These are phyloP conservation scores for Caenorhabditis afra DNA, from an alignment of 2,888 invertebrate genomes.

Conservation along the genomic window DNA sequence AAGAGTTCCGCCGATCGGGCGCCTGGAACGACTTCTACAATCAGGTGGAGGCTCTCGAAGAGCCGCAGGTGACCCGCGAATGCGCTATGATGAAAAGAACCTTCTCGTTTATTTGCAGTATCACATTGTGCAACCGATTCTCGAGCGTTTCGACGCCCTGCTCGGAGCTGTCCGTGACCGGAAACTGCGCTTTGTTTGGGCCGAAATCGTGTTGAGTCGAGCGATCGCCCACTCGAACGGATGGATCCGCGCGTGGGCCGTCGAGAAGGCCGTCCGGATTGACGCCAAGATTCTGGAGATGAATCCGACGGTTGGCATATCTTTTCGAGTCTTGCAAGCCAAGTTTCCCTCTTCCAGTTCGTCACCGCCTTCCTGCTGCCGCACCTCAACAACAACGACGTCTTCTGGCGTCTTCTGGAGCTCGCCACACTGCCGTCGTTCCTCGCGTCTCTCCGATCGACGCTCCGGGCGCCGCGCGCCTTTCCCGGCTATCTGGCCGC, in stretches of 20 bases:
- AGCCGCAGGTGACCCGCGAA: slow-evolving; percentile 66
- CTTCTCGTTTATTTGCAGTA: slow-evolving; percentile 41
- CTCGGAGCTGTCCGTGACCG: slow-evolving; percentile 17
- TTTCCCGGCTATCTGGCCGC: slow-evolving; percentile 19
- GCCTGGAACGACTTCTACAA: slow-evolving; percentile 61
- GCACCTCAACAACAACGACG: slow-evolving; percentile 65
- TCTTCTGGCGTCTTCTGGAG: slow-evolving; percentile 71
- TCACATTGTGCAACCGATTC: slow-evolving; percentile 65
- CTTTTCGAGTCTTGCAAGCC: too few species aligned
- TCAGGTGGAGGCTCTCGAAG: slow-evolving; percentile 68
- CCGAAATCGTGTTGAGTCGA: slow-evolving; percentile 42
- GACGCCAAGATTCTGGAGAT: slow-evolving; percentile 27
- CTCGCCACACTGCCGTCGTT: slow-evolving; percentile 26
- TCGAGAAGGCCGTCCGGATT: slow-evolving; percentile 61
- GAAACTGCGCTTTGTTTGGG: slow-evolving; percentile 52
- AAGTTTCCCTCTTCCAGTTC: slow-evolving; percentile 48
- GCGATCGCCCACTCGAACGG: slow-evolving; percentile 70
- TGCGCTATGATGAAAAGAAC: too few species aligned
- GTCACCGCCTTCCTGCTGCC: slow-evolving; percentile 58
- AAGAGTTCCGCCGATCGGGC: slow-evolving; percentile 29
- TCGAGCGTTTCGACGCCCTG: slow-evolving; percentile 55
- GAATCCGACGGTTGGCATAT: slow-evolving; percentile 43
- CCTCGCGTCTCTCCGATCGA: slow-evolving; percentile 10
- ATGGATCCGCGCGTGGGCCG: slow-evolving; percentile 72
- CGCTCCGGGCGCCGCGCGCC: neutral